Evolutionary conservation across 2,113 vertebrate genomes (phyloP).

Genomic region (Zosterops japonicus): DNA sequence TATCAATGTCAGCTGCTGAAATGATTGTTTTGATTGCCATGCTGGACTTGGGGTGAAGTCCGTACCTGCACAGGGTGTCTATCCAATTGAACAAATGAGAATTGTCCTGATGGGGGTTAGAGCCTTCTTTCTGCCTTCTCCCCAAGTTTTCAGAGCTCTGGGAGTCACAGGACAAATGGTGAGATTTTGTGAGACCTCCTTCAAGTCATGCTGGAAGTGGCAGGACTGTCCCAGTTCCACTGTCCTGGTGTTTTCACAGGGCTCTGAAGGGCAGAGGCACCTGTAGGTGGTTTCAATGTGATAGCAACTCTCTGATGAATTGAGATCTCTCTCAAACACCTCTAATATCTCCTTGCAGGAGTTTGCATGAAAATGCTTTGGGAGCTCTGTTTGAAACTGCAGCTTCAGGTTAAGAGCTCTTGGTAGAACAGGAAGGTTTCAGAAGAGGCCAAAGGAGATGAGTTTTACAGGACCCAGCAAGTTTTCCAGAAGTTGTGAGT

Average conservation of each 20-base stretch:
- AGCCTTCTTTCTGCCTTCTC: not conserved
- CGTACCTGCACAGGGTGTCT: fast-evolving
- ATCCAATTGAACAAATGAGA: not conserved
- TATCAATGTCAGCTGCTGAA: not conserved
- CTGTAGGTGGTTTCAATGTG: not conserved
- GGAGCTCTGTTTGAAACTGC: not conserved
- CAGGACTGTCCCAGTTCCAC: not conserved
- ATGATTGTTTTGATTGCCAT: not conserved
- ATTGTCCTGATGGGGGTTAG: not conserved
- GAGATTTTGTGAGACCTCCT: not conserved
- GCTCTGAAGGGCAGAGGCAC: not conserved
- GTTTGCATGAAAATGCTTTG: not conserved
- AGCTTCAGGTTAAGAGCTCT: not conserved
- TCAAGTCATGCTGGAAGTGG: not conserved
- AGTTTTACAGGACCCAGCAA: not conserved
- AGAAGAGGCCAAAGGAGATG: not conserved
- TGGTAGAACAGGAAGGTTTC: not conserved
- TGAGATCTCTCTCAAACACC: not conserved
- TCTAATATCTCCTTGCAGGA: not conserved
- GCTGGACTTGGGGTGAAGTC: not conserved
- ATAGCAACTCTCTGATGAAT: not conserved
- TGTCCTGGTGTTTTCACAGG: not conserved
- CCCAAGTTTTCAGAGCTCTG: not conserved
- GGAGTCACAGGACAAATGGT: not conserved
- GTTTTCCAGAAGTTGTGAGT: not conserved